Percentiles rank a stretch among this genome's conserved stretches.
These are phyloP conservation scores for Drosophila busckii DNA, from an alignment of 1,140 invertebrate species.

Conservation along the genomic window DNA sequence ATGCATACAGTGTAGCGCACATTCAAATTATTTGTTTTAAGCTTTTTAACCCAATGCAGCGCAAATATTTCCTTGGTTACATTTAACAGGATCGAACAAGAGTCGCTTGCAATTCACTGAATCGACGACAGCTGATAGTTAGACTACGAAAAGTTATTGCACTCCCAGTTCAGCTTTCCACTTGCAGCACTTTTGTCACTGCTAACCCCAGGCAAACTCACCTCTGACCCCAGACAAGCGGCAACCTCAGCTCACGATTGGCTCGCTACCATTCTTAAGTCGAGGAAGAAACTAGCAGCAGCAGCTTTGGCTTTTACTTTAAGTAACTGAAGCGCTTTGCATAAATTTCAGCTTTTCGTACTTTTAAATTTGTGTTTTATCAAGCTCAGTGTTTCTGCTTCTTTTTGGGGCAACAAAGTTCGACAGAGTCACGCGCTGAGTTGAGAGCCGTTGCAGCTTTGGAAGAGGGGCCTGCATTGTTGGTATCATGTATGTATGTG, in stretches of 20 bases:
- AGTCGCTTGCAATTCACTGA: too few species aligned
- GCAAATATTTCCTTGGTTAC: too few species aligned
- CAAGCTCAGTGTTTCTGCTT: not conserved
- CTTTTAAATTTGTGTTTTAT: conserved; percentile 8
- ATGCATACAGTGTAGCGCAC: conserved; percentile 31
- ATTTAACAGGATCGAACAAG: too few species aligned
- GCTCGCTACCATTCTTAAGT: conserved; percentile 16
- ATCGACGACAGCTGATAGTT: too few species aligned
- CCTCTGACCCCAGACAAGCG: conserved; percentile 40
- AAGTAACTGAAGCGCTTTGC: conserved; percentile 72
- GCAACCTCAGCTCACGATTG: conserved; percentile 40
- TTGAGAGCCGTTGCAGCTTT: conserved; percentile 39
- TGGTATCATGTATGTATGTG: not conserved
- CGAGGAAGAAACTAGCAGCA: conserved; percentile 27
- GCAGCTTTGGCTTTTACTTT: conserved; percentile 61
- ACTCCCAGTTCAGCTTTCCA: conserved; percentile 21
- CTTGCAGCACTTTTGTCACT: conserved; percentile 39
- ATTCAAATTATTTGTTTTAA: conserved; percentile 41
- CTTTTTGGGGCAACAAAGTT: conserved; percentile 40
- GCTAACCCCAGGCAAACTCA: conserved; percentile 41
- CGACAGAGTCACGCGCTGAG: conserved; percentile 65
- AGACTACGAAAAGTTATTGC: conserved; percentile 22
- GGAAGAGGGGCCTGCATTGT: too few species aligned
- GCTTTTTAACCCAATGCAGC: too few species aligned
- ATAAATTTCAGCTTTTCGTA: conserved; percentile 52